These are phyloP conservation scores for Halcyon badia DNA, from an alignment of 2,797 vertebrate species.

Conservation along the genomic window DNA sequence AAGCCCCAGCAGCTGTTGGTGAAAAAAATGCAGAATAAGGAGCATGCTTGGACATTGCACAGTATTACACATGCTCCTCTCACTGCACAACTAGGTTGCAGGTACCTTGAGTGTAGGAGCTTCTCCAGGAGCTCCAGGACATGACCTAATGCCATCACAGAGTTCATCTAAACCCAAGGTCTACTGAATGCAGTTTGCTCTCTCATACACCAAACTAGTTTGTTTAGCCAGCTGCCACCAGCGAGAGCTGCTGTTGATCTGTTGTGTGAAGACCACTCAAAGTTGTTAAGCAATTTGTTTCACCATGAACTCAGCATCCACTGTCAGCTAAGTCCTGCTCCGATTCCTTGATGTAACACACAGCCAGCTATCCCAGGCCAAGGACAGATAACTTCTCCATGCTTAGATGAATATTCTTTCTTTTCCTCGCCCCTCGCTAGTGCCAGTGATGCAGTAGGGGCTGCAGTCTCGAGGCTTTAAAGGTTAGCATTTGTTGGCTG, in stretches of 20 bases:
- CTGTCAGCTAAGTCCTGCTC: neutral
- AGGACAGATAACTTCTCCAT: neutral
- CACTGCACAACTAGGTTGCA: rapidly evolving
- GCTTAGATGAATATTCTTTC: neutral
- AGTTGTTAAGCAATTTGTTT: neutral
- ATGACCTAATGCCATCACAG: neutral
- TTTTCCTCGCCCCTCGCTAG: neutral
- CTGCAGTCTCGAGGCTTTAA: neutral
- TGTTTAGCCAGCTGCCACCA: neutral
- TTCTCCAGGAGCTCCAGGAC: neutral
- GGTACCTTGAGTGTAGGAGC: neutral
- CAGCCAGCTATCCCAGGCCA: neutral
- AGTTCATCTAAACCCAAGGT: neutral
- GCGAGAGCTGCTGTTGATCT: neutral
- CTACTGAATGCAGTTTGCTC: neutral
- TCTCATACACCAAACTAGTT: neutral
- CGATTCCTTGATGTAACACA: rapidly evolving
- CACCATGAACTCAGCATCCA: neutral
- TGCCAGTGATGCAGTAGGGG: neutral
- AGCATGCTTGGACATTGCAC: rapidly evolving
- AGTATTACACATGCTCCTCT: neutral
- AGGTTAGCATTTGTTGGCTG: neutral
- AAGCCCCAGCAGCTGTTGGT: neutral
- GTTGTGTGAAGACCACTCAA: rapidly evolving
- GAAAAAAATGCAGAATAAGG: neutral